These are phyloP conservation scores for Spinibarbus caldwelli DNA, from an alignment of 2,797 vertebrate genomes.

Conservation along the genomic window DNA sequence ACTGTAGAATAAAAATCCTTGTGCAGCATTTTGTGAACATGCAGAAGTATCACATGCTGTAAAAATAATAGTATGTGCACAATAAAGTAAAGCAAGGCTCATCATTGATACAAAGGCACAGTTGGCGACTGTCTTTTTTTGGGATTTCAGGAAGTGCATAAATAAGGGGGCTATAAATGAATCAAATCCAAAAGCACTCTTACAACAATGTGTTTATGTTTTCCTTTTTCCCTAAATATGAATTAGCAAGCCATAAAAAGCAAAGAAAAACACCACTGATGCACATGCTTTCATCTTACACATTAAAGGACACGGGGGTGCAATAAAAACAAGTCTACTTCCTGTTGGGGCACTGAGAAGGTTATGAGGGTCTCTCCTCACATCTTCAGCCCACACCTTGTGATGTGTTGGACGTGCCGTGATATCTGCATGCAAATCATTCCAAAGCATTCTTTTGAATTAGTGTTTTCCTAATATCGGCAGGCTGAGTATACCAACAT, in stretches of 20 bases:
- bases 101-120: conserved; percentile 46
- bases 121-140: conserved; percentile 34
- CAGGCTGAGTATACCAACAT: not conserved
- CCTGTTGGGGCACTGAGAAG: conserved; percentile 47
- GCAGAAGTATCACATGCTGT: not conserved
- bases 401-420: conserved; percentile 15
- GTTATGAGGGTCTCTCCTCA: conserved; percentile 13
- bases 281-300: conserved; percentile 59
- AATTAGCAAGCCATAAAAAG: conserved; percentile 57
- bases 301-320: conserved; percentile 56
- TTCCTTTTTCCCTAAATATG: conserved; percentile 52
- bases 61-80: conserved; percentile 12
- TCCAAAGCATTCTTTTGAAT: not conserved
- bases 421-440: conserved; percentile 18
- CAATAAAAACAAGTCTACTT: conserved; percentile 60
- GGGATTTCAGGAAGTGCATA: conserved; percentile 54
- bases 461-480: not conserved
- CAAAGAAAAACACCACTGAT: conserved; percentile 53
- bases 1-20: not conserved
- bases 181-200: conserved; percentile 40
- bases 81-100: conserved; percentile 26
- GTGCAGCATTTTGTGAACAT: not conserved
- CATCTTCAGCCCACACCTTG: conserved; percentile 16
- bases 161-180: conserved; percentile 58
- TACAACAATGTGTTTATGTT: conserved; percentile 52